These are phyloP conservation scores for Tragelaphus strepsiceros DNA, from an alignment of 2,113 vertebrate genomes.

Conservation along the genomic window DNA sequence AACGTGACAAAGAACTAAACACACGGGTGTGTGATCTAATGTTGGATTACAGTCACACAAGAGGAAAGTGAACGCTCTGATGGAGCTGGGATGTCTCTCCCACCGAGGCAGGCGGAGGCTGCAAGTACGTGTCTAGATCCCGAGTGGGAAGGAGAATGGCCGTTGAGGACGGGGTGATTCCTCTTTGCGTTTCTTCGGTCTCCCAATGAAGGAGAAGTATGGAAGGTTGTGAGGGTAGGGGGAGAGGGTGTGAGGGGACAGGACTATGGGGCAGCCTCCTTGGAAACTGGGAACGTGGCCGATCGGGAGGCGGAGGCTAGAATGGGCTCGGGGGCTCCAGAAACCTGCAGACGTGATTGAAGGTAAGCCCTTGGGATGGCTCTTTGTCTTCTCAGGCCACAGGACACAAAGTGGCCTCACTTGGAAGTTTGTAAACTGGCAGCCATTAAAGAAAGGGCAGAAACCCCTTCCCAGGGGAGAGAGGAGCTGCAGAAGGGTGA, in stretches of 20 bases:
- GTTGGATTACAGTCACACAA: background rate
- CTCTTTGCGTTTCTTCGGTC: background rate
- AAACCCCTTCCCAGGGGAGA: background rate
- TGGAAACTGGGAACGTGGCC: fast-evolving
- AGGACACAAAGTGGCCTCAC: background rate
- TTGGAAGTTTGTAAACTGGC: background rate
- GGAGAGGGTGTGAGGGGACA: background rate
- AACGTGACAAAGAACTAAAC: background rate
- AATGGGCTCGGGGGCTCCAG: too few species aligned
- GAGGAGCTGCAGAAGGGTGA: background rate
- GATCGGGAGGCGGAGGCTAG: background rate
- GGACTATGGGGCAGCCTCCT: background rate
- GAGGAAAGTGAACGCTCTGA: background rate
- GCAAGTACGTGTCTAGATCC: background rate
- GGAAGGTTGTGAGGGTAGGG: background rate
- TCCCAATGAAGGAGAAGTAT: background rate
- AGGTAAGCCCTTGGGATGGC: background rate
- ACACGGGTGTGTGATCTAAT: background rate
- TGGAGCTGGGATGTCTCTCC: background rate
- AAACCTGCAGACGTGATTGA: background rate
- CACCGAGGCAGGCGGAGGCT: background rate
- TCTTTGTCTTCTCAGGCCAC: background rate
- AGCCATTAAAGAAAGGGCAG: background rate
- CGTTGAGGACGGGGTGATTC: background rate
- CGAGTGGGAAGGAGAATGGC: background rate